Evolutionary conservation across 2,888 invertebrate species (phyloP).

Genomic region (Rhagonycha fulva): DNA sequence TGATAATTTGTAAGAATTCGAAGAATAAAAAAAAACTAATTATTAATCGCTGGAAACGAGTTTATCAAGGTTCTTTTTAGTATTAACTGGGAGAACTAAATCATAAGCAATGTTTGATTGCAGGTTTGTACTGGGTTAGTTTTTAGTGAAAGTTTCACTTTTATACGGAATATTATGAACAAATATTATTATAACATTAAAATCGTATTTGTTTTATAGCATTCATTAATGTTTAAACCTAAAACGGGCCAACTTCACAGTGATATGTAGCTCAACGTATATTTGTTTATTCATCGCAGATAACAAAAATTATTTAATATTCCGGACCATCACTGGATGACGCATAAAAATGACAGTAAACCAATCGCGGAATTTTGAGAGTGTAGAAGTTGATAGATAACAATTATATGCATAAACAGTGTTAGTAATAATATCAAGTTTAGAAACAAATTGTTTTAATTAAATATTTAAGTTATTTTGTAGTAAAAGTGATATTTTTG

Average conservation of each 20-base stretch:
- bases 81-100: background rate
- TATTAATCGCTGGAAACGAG: background rate
- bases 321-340: background rate
- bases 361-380: background rate
- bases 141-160: background rate
- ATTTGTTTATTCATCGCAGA: background rate
- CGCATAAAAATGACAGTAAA: background rate
- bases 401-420: background rate
- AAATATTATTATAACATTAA: background rate
- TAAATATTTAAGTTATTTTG: background rate
- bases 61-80: background rate
- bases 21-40: background rate
- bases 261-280: background rate
- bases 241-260: background rate
- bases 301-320: background rate
- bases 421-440: background rate
- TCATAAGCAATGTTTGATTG: background rate
- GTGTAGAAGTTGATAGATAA: background rate
- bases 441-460: background rate
- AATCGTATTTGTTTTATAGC: too few relatives aligned
- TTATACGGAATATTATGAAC: background rate
- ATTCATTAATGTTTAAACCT: too few relatives aligned
- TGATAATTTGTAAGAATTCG: background rate
- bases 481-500: background rate
- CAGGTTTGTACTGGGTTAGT: background rate